Evolutionary conservation across 23 tunicate genomes (phyloP).

Genomic region (Botrylloides violaceus): DNA sequence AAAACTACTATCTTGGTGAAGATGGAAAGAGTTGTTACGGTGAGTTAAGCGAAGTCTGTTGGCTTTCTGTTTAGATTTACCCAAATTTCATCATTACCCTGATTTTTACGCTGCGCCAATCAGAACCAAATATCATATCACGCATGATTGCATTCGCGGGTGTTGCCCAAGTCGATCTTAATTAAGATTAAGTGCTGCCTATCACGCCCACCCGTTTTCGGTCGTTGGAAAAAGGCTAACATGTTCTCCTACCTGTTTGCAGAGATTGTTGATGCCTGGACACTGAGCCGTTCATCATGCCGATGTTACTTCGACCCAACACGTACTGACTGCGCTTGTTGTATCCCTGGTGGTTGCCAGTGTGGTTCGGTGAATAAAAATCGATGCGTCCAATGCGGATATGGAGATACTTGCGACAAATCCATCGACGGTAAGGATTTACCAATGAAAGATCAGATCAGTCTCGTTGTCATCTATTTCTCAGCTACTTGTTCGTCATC

Average conservation of each 20-base stretch:
- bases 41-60: slow-evolving; percentile 13
- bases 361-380: slow-evolving; percentile 11
- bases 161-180: too few species aligned
- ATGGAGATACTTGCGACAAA: slow-evolving; percentile 27
- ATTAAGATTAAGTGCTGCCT: too few species aligned
- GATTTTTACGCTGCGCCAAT: too few species aligned
- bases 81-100: too few species aligned
- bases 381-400: slow-evolving; percentile 53
- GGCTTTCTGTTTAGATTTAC: too few species aligned
- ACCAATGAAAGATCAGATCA: background rate
- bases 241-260: too few species aligned
- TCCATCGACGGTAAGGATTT: slow-evolving; percentile 25
- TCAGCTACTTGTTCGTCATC: too few species aligned
- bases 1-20: slow-evolving; percentile 11
- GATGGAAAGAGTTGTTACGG: slow-evolving; percentile 44
- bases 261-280: slow-evolving; percentile 48
- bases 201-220: too few species aligned
- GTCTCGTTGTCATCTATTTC: too few species aligned
- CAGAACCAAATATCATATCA: too few species aligned
- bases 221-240: too few species aligned
- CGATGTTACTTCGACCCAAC: slow-evolving; percentile 30
- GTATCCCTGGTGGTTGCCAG: slow-evolving; percentile 53
- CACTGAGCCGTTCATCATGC: slow-evolving; percentile 22
- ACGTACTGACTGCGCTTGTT: slow-evolving; percentile 35
- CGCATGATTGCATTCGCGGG: too few species aligned